Percentiles rank a stretch among this genome's conserved stretches.
Evolutionary conservation across 2,113 vertebrate species (phyloP).

Genomic region (Oreotrochilus melanogaster): DNA sequence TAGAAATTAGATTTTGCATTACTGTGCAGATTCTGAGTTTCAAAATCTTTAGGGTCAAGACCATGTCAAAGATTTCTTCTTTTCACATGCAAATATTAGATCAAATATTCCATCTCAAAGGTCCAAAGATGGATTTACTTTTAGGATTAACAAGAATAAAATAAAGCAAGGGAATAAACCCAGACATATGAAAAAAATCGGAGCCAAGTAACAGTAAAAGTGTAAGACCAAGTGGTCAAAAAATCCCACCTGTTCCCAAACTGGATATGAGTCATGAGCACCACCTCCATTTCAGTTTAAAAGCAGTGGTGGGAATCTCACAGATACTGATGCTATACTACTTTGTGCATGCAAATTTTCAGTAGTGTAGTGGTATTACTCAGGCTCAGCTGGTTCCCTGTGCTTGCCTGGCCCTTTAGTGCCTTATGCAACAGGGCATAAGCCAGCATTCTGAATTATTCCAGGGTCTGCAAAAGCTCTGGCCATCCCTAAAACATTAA

Average conservation of each 20-base stretch:
- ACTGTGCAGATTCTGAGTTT: slow-evolving; percentile 60
- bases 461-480: neutral
- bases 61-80: slow-evolving; percentile 46
- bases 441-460: neutral
- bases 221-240: slow-evolving; percentile 2
- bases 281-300: neutral
- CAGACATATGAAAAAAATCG: slow-evolving; percentile 8
- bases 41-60: slow-evolving; percentile 73
- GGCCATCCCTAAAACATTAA: neutral
- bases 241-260: neutral
- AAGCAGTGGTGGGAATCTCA: neutral
- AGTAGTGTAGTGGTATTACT: neutral
- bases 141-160: slow-evolving; percentile 60
- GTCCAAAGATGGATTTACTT: slow-evolving; percentile 52
- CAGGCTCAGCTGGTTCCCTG: neutral
- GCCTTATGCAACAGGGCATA: neutral
- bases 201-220: slow-evolving; percentile 10
- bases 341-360: neutral
- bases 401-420: neutral
- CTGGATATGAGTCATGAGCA: neutral
- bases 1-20: slow-evolving; percentile 30
- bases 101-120: slow-evolving; percentile 52
- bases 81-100: slow-evolving; percentile 64
- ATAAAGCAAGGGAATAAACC: slow-evolving; percentile 36
- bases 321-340: neutral